Base-by-base conservation (phyloP, 1,140 invertebrate species). In the Stenopsyche tienmushanensis region DNA sequence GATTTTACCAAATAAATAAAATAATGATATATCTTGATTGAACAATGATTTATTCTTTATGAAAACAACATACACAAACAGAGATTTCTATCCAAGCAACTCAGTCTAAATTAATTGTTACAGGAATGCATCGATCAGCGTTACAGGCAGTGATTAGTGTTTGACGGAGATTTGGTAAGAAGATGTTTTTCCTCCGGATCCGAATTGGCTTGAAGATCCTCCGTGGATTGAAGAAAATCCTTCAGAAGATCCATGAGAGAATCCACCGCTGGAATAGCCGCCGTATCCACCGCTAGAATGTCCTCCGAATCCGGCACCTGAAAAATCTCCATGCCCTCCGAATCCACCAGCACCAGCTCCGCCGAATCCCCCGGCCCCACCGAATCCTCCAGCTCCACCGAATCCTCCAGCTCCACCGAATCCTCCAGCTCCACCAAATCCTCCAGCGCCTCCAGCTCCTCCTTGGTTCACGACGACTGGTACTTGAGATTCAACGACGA, bases 391-490 rank as follows among this genome's bases (percentile, higher is more conserved):
- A 13, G 9, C 20, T 13, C 72, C 73, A 45, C 59, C 71, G 26
- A 55, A 57, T 9, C 41, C 53, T 57, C 71, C 66, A n/a, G 10
- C 29, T 13, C 64, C 67, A 18, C 67, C 72, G 24, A n/a, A 39
- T 15, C 24, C 24, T 47, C 23, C 44, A 26, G 65, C 63, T 57
- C 72, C 69, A 3, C 34, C 41, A 13, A 18, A 42, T 50, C 55
- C 53, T 24, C 69, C 63, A 42, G 45, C 59, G 17, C 65, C 67
- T 42, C 66, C 59, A 53, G 64, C 67, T 52, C 72, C 68, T 57
- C 74, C 71, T 20, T 65, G 71, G 60, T 72, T 71, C 2, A 83
- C 67, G 26, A 73, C 55, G 7, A 68, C 66, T 9, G 66, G 66
- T n/a, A 68, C 66, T 55, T 68, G 66, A 15, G 55, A 64, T 44